A percentile compares a stretch with the other conserved stretches of the same genome.
These are phyloP conservation scores for Alfaro cultratus DNA, from an alignment of 2,797 vertebrate genomes.

Conservation along the genomic window DNA sequence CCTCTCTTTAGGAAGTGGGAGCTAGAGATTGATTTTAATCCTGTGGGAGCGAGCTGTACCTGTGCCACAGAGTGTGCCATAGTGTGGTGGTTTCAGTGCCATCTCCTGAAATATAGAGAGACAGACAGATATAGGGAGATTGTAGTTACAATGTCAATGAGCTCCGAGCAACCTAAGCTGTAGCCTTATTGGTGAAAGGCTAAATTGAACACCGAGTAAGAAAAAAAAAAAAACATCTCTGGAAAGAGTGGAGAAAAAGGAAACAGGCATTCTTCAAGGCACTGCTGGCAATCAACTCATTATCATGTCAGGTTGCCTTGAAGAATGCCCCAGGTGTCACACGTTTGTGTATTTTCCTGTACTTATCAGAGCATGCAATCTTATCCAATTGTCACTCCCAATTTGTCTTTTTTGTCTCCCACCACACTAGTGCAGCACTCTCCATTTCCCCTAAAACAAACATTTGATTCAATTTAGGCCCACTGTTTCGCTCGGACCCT, in stretches of 20 bases:
- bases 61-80: conserved; percentile 91
- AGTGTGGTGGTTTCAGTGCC: conserved; percentile 90
- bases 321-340: conserved; percentile 84
- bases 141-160: conserved; percentile 87
- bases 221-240: conserved; percentile 61
- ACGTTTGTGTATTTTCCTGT: conserved; percentile 78
- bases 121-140: conserved; percentile 91
- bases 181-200: conserved; percentile 79
- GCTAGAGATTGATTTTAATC: conserved; percentile 92
- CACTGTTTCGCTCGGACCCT: conserved; percentile 70
- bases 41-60: conserved; percentile 89
- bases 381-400: conserved; percentile 77
- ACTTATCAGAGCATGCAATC: conserved; percentile 84
- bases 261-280: conserved; percentile 84
- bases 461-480: conserved; percentile 76
- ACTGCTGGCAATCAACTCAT: conserved; percentile 74
- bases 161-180: conserved; percentile 82
- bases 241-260: conserved; percentile 41
- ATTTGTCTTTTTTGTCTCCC: conserved; percentile 80
- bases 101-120: conserved; percentile 92
- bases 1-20: conserved; percentile 82
- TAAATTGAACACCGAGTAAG: conserved; percentile 70
- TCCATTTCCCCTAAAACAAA: conserved; percentile 64
- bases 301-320: conserved; percentile 82
- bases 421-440: conserved; percentile 85